phyloP scores from a whole-genome alignment of 2,113 vertebrate species.

The Pholis gunnellus region DNA sequence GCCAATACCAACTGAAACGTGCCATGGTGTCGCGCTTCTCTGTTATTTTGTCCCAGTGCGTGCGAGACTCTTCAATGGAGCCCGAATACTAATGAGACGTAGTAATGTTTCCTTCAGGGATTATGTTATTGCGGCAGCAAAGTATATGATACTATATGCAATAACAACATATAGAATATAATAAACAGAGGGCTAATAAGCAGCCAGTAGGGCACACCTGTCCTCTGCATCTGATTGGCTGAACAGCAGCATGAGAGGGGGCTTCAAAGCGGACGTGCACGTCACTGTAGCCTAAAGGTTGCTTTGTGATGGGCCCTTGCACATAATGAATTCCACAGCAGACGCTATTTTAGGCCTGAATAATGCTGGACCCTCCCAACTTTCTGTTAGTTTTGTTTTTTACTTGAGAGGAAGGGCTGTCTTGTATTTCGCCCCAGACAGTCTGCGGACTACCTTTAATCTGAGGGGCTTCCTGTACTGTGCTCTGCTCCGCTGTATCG shows the following conservation, averaged over 20 bases:
- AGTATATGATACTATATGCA: neutral
- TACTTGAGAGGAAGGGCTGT: neutral
- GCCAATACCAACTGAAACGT: no score
- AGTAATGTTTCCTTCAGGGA: neutral
- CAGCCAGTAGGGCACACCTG: constrained; percentile 1
- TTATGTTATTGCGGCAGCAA: neutral
- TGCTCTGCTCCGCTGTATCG: neutral
- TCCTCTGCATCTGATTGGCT: constrained; percentile 10
- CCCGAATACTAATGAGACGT: no score
- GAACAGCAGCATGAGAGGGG: neutral
- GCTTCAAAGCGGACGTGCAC: constrained; percentile 28
- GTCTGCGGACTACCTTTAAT: constrained; percentile 21
- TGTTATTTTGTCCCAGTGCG: no score
- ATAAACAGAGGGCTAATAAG: neutral
- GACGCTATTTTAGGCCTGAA: constrained; percentile 25
- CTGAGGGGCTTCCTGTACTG: constrained; percentile 42
- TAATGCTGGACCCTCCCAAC: neutral
- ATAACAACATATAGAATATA: neutral
- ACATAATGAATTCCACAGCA: constrained; percentile 34
- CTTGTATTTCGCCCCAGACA: neutral
- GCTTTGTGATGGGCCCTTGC: constrained; percentile 34
- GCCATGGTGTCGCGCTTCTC: no score
- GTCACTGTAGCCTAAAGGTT: constrained; percentile 46
- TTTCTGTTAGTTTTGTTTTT: neutral
- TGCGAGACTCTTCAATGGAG: neutral